Percentiles rank a stretch among this genome's conserved stretches.
These are phyloP conservation scores for Epinotia brunnichana DNA, from an alignment of 2,888 invertebrate species.

Conservation along the genomic window DNA sequence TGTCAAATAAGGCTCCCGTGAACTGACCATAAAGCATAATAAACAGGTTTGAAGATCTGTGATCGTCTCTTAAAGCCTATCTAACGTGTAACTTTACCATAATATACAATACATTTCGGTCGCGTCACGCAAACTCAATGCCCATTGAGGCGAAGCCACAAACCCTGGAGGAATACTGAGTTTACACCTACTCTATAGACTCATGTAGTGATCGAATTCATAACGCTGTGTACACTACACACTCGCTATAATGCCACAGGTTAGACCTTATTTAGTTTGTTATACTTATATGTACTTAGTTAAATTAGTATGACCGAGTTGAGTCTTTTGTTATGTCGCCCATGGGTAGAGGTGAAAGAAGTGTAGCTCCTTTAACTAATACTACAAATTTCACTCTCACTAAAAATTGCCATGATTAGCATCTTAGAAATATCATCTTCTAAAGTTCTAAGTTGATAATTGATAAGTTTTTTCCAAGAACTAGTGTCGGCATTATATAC, in stretches of 20 bases:
- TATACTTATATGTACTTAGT: not conserved
- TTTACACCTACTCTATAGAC: constrained; percentile 20
- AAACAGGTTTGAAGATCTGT: not conserved
- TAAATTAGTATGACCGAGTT: not conserved
- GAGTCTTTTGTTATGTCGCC: not conserved
- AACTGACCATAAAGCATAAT: not conserved
- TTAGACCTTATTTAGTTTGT: not conserved
- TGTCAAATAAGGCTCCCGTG: not conserved
- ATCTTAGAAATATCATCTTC: not conserved
- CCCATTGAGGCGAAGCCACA: constrained; percentile 30
- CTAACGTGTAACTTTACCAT: constrained; percentile 13
- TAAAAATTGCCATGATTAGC: too few species aligned
- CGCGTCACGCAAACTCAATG: constrained; percentile 24
- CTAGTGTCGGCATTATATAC: not conserved
- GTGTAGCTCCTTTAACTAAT: not conserved
- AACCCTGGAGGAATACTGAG: constrained; percentile 27
- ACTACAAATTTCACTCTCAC: not conserved
- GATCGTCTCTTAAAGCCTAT: constrained; percentile 7
- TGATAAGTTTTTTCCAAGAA: constrained; percentile 1
- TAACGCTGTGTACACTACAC: not conserved
- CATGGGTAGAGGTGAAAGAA: not conserved
- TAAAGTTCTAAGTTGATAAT: not conserved
- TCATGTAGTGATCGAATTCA: not conserved
- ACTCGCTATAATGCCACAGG: not conserved
- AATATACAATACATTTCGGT: constrained; percentile 33